These are phyloP conservation scores for Labeo calbasu DNA, from an alignment of 2,797 vertebrate species.

Conservation along the genomic window DNA sequence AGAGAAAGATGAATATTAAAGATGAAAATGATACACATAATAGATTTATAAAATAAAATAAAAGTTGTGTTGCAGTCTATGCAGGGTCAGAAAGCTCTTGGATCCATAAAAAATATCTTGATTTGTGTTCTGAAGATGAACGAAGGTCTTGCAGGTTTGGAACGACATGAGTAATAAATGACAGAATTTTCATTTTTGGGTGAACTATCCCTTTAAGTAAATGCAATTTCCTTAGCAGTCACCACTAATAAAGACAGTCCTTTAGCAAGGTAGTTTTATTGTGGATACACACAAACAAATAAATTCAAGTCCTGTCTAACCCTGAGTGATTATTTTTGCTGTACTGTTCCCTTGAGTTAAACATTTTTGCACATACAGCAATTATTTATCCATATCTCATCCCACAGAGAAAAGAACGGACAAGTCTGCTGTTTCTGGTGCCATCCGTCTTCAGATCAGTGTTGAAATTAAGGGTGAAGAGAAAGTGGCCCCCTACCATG, in stretches of 20 bases:
- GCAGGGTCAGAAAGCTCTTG: too few relatives aligned
- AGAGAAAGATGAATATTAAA: not conserved
- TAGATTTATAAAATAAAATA: too few relatives aligned
- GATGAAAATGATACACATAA: not conserved
- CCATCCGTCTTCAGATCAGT: slow-evolving; percentile 96
- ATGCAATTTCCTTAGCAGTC: not conserved
- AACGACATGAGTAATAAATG: too few relatives aligned
- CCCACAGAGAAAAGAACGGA: slow-evolving; percentile 94
- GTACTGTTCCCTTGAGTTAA: not conserved
- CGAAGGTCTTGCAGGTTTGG: too few relatives aligned
- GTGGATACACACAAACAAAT: not conserved
- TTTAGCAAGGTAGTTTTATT: not conserved
- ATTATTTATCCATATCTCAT: slow-evolving; percentile 27
- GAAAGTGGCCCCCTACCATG: slow-evolving; percentile 95
- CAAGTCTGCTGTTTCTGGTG: slow-evolving; percentile 96
- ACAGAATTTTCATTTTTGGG: too few relatives aligned
- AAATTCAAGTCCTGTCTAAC: not conserved
- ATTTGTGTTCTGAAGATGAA: too few relatives aligned
- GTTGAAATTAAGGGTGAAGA: slow-evolving; percentile 99
- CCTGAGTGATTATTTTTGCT: slow-evolving; percentile 3
- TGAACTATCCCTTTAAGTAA: not conserved
- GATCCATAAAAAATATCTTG: too few relatives aligned
- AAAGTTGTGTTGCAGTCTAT: too few relatives aligned
- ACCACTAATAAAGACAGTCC: not conserved
- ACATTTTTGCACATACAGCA: not conserved